Conservation (phyloP, 37 sponge, comb jelly and placozoan genomes). For the Halisarca cf. caerulea region DNA sequence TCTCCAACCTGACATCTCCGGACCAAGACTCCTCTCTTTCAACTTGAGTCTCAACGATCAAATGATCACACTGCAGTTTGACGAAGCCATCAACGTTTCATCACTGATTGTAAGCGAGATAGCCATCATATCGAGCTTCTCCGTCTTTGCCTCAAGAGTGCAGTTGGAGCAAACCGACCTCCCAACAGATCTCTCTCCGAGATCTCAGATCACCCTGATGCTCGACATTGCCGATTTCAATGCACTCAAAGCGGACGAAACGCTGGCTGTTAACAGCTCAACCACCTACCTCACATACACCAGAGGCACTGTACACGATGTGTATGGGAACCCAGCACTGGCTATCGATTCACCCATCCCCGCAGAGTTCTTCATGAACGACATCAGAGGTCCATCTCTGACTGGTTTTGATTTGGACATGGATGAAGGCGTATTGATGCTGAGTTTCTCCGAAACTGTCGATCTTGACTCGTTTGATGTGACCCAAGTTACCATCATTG, state of each 20-base stretch:
- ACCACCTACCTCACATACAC: slow-evolving; percentile 56
- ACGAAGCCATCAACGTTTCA: slow-evolving; percentile 75
- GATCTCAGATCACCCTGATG: slow-evolving; percentile 39
- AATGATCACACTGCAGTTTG: slow-evolving; percentile 54
- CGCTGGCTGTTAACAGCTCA: slow-evolving; percentile 36
- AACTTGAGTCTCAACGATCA: slow-evolving; percentile 61
- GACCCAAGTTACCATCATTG: slow-evolving; percentile 47
- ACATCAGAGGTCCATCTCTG: slow-evolving; percentile 59
- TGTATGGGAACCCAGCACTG: slow-evolving; percentile 64
- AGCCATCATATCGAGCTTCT: neutral
- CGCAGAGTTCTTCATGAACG: slow-evolving; percentile 31
- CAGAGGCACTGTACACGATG: slow-evolving; percentile 59
- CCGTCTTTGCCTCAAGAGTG: neutral
- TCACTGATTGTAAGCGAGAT: slow-evolving; percentile 48
- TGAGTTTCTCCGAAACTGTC: slow-evolving; percentile 82
- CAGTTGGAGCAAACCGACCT: slow-evolving; percentile 29
- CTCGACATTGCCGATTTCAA: slow-evolving; percentile 57
- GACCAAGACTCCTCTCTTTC: slow-evolving; percentile 61
- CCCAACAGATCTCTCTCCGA: slow-evolving; percentile 44
- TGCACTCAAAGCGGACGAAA: slow-evolving; percentile 72
- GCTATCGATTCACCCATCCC: slow-evolving; percentile 23
- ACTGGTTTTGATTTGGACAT: slow-evolving; percentile 68
- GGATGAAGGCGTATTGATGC: slow-evolving; percentile 47
- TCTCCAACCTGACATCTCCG: slow-evolving; percentile 56
- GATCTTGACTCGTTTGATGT: slow-evolving; percentile 53